These are phyloP conservation scores for Manacus vitellinus DNA, from an alignment of 2,113 vertebrate species.

Conservation along the genomic window DNA sequence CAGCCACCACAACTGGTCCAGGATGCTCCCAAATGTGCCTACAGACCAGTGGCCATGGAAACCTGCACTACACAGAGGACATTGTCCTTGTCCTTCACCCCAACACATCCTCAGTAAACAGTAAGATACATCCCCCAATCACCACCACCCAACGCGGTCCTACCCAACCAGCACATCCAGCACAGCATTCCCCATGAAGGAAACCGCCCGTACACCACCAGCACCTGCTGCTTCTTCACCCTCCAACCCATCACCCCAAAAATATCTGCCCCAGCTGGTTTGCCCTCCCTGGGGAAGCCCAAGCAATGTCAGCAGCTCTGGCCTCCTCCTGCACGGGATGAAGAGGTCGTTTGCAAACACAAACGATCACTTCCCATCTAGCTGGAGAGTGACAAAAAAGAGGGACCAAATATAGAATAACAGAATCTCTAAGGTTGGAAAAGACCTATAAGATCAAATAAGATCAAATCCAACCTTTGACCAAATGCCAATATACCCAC, in stretches of 20 bases:
- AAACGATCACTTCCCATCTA: neutral
- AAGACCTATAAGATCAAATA: neutral
- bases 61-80: neutral
- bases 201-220: neutral
- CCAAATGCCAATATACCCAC: neutral
- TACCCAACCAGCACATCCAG: neutral
- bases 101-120: neutral
- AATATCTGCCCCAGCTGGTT: neutral
- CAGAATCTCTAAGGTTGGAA: neutral
- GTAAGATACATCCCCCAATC: neutral
- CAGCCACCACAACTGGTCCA: neutral
- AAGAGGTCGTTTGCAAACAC: neutral
- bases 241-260: neutral
- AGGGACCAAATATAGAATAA: neutral
- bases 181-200: neutral
- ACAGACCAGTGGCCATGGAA: neutral
- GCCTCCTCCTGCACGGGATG: rapidly evolving
- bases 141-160: neutral
- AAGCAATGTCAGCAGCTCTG: neutral
- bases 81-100: neutral
- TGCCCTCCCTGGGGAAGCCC: neutral
- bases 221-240: neutral
- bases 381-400: neutral
- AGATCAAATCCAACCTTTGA: neutral
- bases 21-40: neutral